These are phyloP conservation scores for Momotus momota DNA, from an alignment of 2,797 vertebrate genomes.

Conservation along the genomic window DNA sequence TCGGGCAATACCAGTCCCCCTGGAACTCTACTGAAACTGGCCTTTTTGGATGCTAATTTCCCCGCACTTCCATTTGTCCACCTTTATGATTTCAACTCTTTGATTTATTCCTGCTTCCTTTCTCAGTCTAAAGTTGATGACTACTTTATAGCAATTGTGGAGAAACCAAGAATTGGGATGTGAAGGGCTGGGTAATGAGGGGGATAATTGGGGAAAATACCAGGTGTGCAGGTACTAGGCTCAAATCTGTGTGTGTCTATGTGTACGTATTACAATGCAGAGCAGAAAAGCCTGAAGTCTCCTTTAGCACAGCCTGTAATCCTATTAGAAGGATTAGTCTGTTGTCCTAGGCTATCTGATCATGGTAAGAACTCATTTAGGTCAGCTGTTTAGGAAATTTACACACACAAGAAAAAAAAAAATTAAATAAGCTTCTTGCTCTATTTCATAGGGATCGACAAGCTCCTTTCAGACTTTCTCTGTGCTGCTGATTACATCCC, in stretches of 20 bases:
- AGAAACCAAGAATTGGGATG: not conserved
- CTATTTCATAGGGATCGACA: slow-evolving; percentile 47
- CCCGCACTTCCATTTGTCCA: not conserved
- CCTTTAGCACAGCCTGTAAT: slow-evolving; percentile 74
- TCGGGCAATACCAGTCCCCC: not conserved
- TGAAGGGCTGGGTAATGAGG: not conserved
- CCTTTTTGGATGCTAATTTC: not conserved
- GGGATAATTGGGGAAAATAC: not conserved
- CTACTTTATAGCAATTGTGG: not conserved
- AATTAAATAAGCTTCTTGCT: slow-evolving; percentile 59
- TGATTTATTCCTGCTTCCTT: not conserved
- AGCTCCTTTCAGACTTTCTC: slow-evolving; percentile 45
- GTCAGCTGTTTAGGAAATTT: slow-evolving; percentile 75
- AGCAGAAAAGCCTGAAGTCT: slow-evolving; percentile 56
- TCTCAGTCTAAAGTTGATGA: not conserved
- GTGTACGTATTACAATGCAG: not conserved
- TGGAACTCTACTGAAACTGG: not conserved
- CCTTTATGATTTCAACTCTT: not conserved
- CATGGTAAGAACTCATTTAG: slow-evolving; percentile 76
- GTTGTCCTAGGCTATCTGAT: slow-evolving; percentile 79
- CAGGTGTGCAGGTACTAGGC: not conserved
- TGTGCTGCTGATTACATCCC: slow-evolving; percentile 7
- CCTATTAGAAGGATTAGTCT: slow-evolving; percentile 80
- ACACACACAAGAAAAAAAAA: slow-evolving; percentile 52
- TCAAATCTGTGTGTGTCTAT: not conserved